phyloP scores from a whole-genome alignment of 1,140 invertebrate species.

The Drosophila quadrilineata region DNA sequence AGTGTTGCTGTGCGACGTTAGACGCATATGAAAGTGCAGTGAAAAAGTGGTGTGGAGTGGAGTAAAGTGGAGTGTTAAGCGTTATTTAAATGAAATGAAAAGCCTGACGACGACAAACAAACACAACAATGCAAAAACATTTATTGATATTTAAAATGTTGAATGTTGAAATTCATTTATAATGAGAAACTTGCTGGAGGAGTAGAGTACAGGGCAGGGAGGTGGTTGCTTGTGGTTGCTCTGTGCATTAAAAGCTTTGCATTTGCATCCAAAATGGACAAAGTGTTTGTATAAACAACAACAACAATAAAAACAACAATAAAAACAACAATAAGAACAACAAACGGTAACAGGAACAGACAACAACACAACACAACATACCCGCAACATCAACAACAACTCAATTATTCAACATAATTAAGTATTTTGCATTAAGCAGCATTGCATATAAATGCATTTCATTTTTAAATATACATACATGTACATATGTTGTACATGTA shows the following conservation, averaged over 20 bases:
- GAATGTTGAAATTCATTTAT: constrained; percentile 41
- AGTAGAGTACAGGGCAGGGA: too few relatives aligned
- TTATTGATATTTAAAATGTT: constrained; percentile 79
- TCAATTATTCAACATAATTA: constrained; percentile 79
- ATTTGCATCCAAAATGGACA: constrained; percentile 47
- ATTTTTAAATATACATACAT: not conserved
- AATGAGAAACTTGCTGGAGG: constrained; percentile 12
- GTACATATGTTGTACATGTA: not conserved
- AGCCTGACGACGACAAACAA: constrained; percentile 62
- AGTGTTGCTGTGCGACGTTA: constrained; percentile 4
- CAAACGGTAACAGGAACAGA: too few relatives aligned
- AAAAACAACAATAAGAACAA: constrained; percentile 43
- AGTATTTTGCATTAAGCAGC: constrained; percentile 75
- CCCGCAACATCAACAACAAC: constrained; percentile 60
- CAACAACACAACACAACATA: too few relatives aligned
- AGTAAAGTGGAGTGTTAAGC: constrained; percentile 3
- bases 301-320: constrained; percentile 28
- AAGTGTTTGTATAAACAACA: constrained; percentile 70
- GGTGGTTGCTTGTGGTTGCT: constrained; percentile 37
- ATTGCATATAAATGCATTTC: constrained; percentile 47
- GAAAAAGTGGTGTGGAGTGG: too few relatives aligned
- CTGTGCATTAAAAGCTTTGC: constrained; percentile 77
- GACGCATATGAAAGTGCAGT: constrained; percentile 1
- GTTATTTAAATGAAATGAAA: constrained; percentile 78
- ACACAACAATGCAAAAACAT: constrained; percentile 56